These are phyloP conservation scores for Brachionus asplanchnoidis DNA, from an alignment of 1,140 invertebrate genomes.

Conservation along the genomic window DNA sequence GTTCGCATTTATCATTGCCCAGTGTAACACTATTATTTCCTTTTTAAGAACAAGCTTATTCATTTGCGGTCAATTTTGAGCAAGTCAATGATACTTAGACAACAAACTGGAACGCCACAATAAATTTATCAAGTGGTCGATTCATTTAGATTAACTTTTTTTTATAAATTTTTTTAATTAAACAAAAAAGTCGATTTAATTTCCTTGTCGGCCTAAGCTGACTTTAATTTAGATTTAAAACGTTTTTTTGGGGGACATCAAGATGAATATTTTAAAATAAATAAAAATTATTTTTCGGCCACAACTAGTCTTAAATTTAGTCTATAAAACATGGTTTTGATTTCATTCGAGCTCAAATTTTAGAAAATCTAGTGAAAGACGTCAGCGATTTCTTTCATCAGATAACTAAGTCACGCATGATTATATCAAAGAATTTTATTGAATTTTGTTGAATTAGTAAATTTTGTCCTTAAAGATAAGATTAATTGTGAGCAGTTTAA, in stretches of 20 bases:
- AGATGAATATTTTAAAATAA: background rate
- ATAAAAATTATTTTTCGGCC: background rate
- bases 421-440: background rate
- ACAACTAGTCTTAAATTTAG: background rate
- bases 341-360: background rate
- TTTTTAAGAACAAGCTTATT: background rate
- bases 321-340: background rate
- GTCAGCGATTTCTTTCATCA: background rate
- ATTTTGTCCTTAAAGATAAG: background rate
- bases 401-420: background rate
- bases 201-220: background rate
- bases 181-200: background rate
- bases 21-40: background rate
- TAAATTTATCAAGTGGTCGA: background rate
- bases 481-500: background rate
- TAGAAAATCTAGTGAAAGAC: too few species aligned
- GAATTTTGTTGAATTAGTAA: too few species aligned
- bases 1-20: background rate
- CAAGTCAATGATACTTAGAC: background rate
- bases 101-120: background rate
- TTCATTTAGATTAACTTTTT: background rate
- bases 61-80: background rate
- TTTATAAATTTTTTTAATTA: background rate
- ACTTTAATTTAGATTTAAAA: background rate
- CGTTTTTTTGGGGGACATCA: background rate